Evolutionary conservation across 2,797 vertebrate species (phyloP).

Genomic region (Eulemur mongoz): DNA sequence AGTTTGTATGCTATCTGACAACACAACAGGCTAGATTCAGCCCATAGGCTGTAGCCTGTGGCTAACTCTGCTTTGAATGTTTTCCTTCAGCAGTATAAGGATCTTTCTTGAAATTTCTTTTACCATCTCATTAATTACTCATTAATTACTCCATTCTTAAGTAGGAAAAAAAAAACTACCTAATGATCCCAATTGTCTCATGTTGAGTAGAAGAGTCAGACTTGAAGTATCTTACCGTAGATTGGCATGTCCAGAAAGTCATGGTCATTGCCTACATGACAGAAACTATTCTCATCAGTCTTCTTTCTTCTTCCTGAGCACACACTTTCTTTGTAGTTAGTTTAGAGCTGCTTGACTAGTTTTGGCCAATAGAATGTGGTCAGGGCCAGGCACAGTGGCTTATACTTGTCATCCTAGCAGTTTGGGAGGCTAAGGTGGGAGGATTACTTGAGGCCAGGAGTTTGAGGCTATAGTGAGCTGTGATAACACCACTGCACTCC

Average conservation of each 20-base stretch:
- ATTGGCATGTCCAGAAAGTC: not conserved
- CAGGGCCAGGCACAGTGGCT: not conserved
- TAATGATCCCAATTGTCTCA: not conserved
- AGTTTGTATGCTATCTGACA: not conserved
- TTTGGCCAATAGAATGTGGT: not conserved
- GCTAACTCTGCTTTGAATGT: not conserved
- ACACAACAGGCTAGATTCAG: not conserved
- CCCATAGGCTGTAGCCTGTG: not conserved
- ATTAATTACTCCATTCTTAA: not conserved
- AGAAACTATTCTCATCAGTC: not conserved
- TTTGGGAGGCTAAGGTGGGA: not conserved
- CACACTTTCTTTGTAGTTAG: not conserved
- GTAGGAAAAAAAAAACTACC: not conserved
- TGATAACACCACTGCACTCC: not conserved
- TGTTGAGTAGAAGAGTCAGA: not conserved
- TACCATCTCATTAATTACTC: slow-evolving; percentile 21
- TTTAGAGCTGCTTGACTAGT: not conserved
- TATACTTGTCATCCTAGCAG: not conserved
- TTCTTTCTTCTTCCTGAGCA: not conserved
- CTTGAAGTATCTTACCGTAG: not conserved
- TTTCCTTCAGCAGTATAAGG: not conserved
- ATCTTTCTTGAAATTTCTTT: slow-evolving; percentile 22
- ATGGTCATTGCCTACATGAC: not conserved
- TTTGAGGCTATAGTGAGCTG: not conserved
- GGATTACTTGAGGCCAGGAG: not conserved